Evolutionary conservation across 2,888 invertebrate genomes (phyloP), one percentile per base, ranked within the genome.

Genomic region (Eurytoma adleriae): DNA sequence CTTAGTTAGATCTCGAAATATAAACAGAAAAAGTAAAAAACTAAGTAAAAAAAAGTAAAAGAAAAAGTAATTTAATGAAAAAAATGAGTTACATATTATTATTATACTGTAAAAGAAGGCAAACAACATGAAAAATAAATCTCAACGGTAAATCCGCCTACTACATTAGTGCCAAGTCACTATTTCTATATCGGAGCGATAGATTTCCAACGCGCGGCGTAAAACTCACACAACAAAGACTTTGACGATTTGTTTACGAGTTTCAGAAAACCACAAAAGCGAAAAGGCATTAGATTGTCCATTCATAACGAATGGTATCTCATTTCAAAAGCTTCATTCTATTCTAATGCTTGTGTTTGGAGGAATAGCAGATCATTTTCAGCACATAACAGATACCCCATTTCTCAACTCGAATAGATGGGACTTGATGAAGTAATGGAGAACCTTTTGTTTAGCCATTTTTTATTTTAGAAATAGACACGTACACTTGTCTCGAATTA

Each of bases 131-230:
- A 40, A 7, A 14, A n/a, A 13, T 52, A 57, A 56, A 69, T 62
- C 30, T 48, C 14, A 67, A 20, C 52, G n/a, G 48, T 64, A 67
- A 67, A 52, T 12, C 52, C 66, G 50, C 48, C 50, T 52, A 64
- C 48, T 20, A 4, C 50, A 50, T 48, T 40, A 14, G 48, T 10
- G 68, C 13, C 52, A 68, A 54, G 54, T 68, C 68, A 68, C 54
- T 68, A 68, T 68, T 54, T 68, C 54, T 16, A 67, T 67, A 67
- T 67, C 67, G 67, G 24, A 67, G 52, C 52, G 52, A 68, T 24
- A 68, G 4, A 68, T 20, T 7, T 54, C 54, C 12, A 54, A 68
- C 54, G 54, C 68, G 18, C 48, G 1, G 13, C 54, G 54, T 3
- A 12, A 54, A 14, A n/a, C 52, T 52, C 50, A 50, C 52, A 52